A percentile compares a stretch with the other conserved stretches of the same genome.
Conservation (phyloP, 1,140 invertebrate species). For the Tetramorium alpestre region DNA sequence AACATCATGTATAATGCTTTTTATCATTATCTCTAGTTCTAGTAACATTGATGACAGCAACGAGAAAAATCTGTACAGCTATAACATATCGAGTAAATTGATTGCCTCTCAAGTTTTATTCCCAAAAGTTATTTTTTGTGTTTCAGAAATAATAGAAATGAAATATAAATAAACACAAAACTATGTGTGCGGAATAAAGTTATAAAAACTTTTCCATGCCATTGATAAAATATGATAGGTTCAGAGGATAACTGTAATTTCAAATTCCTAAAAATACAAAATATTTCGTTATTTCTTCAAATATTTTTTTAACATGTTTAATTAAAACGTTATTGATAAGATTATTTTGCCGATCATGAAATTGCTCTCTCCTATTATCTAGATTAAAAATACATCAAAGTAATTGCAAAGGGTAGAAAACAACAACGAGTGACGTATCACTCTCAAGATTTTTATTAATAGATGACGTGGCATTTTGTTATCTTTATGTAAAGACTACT, state of each 20-base stretch:
- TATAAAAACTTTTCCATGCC: neutral
- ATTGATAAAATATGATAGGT: neutral
- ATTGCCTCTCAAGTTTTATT: neutral
- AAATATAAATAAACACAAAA: neutral
- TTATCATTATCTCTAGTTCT: neutral
- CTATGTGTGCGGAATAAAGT: neutral
- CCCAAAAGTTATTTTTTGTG: neutral
- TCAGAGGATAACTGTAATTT: neutral
- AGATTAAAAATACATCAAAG: conserved; percentile 55
- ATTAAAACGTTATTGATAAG: conserved; percentile 8
- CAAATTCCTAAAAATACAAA: neutral
- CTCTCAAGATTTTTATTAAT: conserved; percentile 52
- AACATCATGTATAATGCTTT: neutral
- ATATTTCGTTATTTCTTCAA: neutral
- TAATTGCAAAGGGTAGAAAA: conserved; percentile 37
- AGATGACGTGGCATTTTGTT: conserved; percentile 25
- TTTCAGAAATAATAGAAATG: neutral
- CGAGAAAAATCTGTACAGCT: neutral
- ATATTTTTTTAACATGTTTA: neutral
- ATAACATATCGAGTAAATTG: neutral
- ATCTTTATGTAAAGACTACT: conserved; percentile 8
- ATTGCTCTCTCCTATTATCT: neutral
- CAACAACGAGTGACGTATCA: conserved; percentile 27
- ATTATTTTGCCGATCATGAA: conserved; percentile 15
- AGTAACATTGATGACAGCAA: neutral